Base-by-base conservation (phyloP, 2,113 vertebrate species). In the Asarcornis scutulata region DNA sequence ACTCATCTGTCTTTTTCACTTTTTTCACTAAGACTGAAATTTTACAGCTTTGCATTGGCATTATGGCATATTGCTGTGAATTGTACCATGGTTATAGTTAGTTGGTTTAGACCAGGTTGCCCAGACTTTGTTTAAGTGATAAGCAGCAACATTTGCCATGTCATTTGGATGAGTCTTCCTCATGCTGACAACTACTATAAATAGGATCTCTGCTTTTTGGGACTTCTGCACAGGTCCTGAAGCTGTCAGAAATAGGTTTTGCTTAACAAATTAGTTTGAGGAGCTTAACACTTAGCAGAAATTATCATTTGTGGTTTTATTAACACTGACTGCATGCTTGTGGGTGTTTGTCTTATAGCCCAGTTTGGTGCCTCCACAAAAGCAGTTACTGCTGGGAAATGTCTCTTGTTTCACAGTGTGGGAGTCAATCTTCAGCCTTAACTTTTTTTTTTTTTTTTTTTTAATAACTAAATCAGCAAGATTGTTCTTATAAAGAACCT, bases 321-420 rank as follows among this genome's bases (percentile, higher is more conserved):
- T 68, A 44, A 34, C 26, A 29, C 48, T 79, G 63, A 52, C 72
- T 76, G 6, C 23, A 6, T 71, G 29, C 26, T 94, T 89, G 62
- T 20, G 42, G 34, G 11, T 89, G 56, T 83, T 89, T 17, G 3
- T 66, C 69, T 59, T 63, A 11, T 66, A 83, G 68, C n/a, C 0
- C 1, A 1, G 40, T 83, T 71, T 72, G 38, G 8, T 85, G 16
- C 58, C 36, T 86, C 27, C 34, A 22, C 60, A 44, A 17, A 93
- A 87, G 9, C 27, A 72, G 26, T 34, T 4, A 0, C 32, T 42
- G 5, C 63, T 80, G 55, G 31, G 67, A 71, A 82, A 42, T 7
- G 0, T 7, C 31, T 91, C 46, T 76, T 81, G 25, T 89, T 58
- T 29, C 27, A 50, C 48, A 60, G 32, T 0, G 0, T 82, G 48